Conservation (phyloP, 2,797 vertebrate genomes). For the Rhincodon typus region DNA sequence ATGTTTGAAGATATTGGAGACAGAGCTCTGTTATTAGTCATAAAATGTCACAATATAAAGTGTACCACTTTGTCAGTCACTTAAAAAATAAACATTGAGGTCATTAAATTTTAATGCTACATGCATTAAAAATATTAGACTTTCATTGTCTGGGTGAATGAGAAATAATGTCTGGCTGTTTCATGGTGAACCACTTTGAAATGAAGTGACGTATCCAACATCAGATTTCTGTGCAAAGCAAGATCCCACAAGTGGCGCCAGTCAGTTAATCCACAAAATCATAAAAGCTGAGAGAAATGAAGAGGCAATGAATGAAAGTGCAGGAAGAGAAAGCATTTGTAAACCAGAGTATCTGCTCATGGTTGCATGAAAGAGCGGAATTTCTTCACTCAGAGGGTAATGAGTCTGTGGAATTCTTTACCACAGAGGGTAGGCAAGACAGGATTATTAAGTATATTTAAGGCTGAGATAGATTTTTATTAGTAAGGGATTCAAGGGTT, state of each 20-base stretch:
- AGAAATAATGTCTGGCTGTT: neutral
- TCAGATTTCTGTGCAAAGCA: neutral
- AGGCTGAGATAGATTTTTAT: too few relatives aligned
- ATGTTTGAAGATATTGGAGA: slow-evolving; percentile 7
- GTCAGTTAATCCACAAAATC: neutral
- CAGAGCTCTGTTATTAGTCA: neutral
- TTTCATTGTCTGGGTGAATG: neutral
- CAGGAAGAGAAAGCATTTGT: neutral
- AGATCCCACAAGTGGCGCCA: neutral
- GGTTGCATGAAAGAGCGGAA: too few relatives aligned
- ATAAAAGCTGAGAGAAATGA: neutral
- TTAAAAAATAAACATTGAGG: neutral
- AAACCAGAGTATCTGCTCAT: neutral
- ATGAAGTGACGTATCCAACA: neutral
- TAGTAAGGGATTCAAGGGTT: too few relatives aligned
- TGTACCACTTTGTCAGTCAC: neutral
- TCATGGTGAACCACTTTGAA: neutral
- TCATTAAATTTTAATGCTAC: neutral
- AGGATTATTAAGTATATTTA: too few relatives aligned
- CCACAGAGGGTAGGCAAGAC: too few relatives aligned
- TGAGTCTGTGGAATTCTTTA: too few relatives aligned
- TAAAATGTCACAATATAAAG: neutral
- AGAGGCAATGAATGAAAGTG: neutral
- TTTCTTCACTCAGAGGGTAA: too few relatives aligned
- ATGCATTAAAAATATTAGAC: neutral